Conservation (phyloP, 2,888 invertebrate genomes). For the Philereme vetulata region DNA sequence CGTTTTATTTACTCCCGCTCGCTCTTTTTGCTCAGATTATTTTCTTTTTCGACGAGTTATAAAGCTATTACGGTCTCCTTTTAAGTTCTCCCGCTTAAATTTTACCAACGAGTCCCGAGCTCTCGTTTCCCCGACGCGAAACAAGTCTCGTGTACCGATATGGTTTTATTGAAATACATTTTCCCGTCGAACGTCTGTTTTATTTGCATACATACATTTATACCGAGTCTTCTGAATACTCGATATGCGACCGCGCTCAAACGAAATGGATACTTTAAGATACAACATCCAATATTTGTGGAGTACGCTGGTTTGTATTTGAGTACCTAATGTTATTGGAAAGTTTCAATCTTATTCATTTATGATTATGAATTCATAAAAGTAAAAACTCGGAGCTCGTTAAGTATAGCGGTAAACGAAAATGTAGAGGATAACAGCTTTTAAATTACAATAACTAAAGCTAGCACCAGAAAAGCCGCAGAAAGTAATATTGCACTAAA, state of each 20-base stretch:
- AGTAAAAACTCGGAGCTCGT: background rate
- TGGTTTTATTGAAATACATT: conserved; percentile 54
- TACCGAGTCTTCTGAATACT: conserved; percentile 46
- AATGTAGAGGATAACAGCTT: conserved; percentile 24
- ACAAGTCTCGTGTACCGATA: conserved; percentile 36
- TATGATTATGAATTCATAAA: conserved; percentile 5
- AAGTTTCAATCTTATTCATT: conserved; percentile 12
- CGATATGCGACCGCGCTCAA: conserved; percentile 42
- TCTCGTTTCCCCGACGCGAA: conserved; percentile 39
- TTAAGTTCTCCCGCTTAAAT: conserved; percentile 48
- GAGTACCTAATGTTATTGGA: conserved; percentile 18
- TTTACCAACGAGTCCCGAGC: conserved; percentile 32
- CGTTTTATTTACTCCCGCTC: conserved; percentile 59
- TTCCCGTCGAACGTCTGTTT: conserved; percentile 49
- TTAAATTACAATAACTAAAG: conserved; percentile 34
- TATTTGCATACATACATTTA: conserved; percentile 49
- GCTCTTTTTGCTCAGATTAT: conserved; percentile 65
- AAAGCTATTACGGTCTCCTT: conserved; percentile 64
- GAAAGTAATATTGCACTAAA: conserved; percentile 49
- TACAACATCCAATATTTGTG: conserved; percentile 36
- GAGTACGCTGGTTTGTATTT: conserved; percentile 30
- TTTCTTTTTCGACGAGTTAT: conserved; percentile 63
- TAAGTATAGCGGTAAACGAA: conserved; percentile 11
- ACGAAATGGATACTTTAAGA: conserved; percentile 35
- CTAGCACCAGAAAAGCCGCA: conserved; percentile 34